phyloP scores from a whole-genome alignment of 1,140 invertebrate species.

The Dreissena polymorpha region DNA sequence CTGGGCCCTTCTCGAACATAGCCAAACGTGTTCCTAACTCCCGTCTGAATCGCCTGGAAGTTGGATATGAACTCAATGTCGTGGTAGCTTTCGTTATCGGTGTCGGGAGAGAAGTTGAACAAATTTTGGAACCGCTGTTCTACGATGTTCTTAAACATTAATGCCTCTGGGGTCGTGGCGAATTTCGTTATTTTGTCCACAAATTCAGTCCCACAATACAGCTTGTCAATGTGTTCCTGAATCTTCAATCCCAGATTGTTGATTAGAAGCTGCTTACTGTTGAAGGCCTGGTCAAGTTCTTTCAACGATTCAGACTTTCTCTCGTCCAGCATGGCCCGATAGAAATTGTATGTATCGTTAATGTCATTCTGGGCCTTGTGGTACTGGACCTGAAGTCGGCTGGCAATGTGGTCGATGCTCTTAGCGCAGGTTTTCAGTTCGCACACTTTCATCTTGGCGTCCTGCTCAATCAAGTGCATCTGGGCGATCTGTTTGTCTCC shows the following conservation, averaged over 20 bases:
- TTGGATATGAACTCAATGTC: constrained; percentile 98
- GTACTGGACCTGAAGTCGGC: constrained; percentile 92
- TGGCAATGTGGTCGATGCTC: constrained; percentile 91
- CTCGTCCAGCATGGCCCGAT: constrained; percentile 96
- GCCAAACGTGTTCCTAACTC: constrained; percentile 96
- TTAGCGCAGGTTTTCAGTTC: constrained; percentile 92
- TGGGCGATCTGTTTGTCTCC: constrained; percentile 87
- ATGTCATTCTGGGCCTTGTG: constrained; percentile 87
- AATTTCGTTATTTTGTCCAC: constrained; percentile 94
- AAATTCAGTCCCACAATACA: constrained; percentile 94
- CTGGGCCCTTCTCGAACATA: constrained; percentile 86
- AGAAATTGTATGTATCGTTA: constrained; percentile 96
- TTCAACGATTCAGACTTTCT: constrained; percentile 95
- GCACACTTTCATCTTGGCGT: constrained; percentile 90
- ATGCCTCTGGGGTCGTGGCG: constrained; percentile 91
- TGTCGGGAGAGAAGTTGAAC: constrained; percentile 91
- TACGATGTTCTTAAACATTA: constrained; percentile 96
- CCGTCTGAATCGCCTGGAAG: constrained; percentile 86
- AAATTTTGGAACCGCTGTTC: constrained; percentile 93
- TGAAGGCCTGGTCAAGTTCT: constrained; percentile 94
- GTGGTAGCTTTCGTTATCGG: constrained; percentile 80
- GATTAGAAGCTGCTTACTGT: constrained; percentile 91
- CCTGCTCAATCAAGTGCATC: constrained; percentile 89
- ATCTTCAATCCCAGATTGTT: constrained; percentile 94
- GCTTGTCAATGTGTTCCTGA: constrained; percentile 96